A percentile compares a stretch with the other conserved stretches of the same genome.
Conservation (phyloP, 2,888 invertebrate genomes). For the Diarsia brunnea region DNA sequence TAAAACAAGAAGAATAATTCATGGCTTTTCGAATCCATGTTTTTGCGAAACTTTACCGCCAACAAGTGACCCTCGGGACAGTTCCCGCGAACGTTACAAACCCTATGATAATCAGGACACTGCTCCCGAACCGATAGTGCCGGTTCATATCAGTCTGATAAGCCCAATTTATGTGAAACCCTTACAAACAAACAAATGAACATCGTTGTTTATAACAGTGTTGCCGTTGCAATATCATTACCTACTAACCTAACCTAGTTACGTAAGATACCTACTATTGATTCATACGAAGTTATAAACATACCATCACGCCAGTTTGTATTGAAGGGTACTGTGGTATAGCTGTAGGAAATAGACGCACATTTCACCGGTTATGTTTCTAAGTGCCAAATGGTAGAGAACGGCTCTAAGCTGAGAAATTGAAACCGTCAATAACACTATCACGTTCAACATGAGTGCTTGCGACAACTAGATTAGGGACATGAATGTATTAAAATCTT, state of each 20-base stretch:
- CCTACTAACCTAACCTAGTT: constrained; percentile 21
- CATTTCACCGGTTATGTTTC: neutral
- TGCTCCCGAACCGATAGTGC: constrained; percentile 41
- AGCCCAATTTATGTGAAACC: constrained; percentile 57
- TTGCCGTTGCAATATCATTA: constrained; percentile 25
- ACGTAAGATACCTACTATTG: constrained; percentile 4
- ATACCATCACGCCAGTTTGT: neutral
- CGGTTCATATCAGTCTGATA: constrained; percentile 55
- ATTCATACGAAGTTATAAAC: constrained; percentile 2
- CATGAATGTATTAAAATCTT: neutral
- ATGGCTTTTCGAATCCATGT: constrained; percentile 13
- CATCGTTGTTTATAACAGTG: constrained; percentile 41
- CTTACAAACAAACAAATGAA: constrained; percentile 52
- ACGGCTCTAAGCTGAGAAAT: neutral
- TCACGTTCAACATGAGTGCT: neutral
- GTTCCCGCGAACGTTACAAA: constrained; percentile 31
- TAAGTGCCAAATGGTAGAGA: neutral
- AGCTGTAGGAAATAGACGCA: neutral
- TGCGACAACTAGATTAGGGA: neutral
- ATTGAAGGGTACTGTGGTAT: neutral
- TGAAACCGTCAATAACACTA: neutral
- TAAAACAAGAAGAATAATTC: constrained; percentile 31
- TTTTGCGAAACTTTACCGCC: constrained; percentile 30
- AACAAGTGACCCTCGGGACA: constrained; percentile 37
- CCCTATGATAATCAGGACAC: constrained; percentile 47